Base-by-base conservation (phyloP, 2,797 vertebrate species). In the Girardinus metallicus region DNA sequence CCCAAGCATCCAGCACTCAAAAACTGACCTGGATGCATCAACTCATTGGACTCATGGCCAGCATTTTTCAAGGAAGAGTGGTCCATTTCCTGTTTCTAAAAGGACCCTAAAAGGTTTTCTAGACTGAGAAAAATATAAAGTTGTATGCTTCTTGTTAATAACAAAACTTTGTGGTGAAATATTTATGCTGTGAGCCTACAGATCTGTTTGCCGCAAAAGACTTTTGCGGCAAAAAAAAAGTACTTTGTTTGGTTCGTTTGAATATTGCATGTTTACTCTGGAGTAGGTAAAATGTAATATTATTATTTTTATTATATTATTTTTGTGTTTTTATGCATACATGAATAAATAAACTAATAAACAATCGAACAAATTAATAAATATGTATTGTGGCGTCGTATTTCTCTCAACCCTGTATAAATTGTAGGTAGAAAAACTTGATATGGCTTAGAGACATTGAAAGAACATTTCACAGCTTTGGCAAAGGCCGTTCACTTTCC, bases 391-490 rank as follows among this genome's bases (percentile, higher is more conserved):
- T 1, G 11, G 1, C n/a, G 16, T 23, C 5, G 3, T 7, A 43
- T 26, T 70, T n/a, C 0, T 70, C 21, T n/a, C 5, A 70, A n/a
- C 39, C 39, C 23, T 70, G 34, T 36, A 8, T 39, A 12, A 23
- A 12, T 39, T 53, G 72, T 49, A 53, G 34, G 43, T 41, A 26
- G 34, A 53, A 23, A 73, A 9, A 34, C 47, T 36, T 51, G 47
- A 51, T 31, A 21, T 53, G 31, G 29, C 21, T 51, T 34, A 51
- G 31, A 51, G 47, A 49, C 47, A 51, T 26, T 18, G 31, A 51
- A 26, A 51, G 47, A 23, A 51, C n/a, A 73, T 73, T 49, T 75
- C 57, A 76, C 74, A 78, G 49, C 43, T 85, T 85, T 75, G 18
- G 26, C 26, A 74, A 51, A 73, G 66, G 29, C 60, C 47, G 80